Evolutionary conservation across 2,888 invertebrate genomes (phyloP).

Genomic region (Atethmia centrago): DNA sequence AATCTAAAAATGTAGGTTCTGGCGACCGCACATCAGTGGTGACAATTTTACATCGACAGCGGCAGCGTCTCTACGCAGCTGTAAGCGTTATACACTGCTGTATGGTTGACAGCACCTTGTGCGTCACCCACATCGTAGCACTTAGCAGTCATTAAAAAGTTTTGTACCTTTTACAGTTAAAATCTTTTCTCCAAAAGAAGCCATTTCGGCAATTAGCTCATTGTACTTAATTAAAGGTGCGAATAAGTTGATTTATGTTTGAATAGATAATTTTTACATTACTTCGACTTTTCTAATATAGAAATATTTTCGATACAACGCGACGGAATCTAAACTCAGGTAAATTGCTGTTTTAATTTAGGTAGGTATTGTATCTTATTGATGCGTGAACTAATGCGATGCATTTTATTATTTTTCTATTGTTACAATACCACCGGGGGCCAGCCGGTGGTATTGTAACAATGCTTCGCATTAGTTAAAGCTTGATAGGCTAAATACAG

Average conservation of each 20-base stretch:
- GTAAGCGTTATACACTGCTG: not conserved
- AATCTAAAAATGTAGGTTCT: not conserved
- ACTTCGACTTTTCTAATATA: too few relatives aligned
- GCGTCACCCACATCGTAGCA: not conserved
- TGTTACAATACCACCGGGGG: too few relatives aligned
- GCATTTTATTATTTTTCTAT: too few relatives aligned
- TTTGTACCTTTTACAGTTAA: not conserved
- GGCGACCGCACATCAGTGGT: too few relatives aligned
- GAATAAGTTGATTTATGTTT: not conserved
- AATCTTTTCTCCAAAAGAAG: not conserved
- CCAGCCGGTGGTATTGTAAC: not conserved
- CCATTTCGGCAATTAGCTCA: not conserved
- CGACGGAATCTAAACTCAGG: not conserved
- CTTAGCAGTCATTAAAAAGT: not conserved
- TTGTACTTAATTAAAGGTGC: constrained; percentile 17
- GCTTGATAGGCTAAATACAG: too few relatives aligned
- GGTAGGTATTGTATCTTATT: not conserved
- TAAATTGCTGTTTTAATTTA: not conserved
- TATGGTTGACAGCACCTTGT: too few relatives aligned
- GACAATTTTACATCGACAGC: not conserved
- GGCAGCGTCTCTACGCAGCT: too few relatives aligned
- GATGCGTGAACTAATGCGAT: too few relatives aligned
- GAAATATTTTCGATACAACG: not conserved
- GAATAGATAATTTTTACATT: too few relatives aligned
- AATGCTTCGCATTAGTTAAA: too few relatives aligned